Conservation (phyloP, 2,113 vertebrate genomes). For the Amia ocellicauda region DNA sequence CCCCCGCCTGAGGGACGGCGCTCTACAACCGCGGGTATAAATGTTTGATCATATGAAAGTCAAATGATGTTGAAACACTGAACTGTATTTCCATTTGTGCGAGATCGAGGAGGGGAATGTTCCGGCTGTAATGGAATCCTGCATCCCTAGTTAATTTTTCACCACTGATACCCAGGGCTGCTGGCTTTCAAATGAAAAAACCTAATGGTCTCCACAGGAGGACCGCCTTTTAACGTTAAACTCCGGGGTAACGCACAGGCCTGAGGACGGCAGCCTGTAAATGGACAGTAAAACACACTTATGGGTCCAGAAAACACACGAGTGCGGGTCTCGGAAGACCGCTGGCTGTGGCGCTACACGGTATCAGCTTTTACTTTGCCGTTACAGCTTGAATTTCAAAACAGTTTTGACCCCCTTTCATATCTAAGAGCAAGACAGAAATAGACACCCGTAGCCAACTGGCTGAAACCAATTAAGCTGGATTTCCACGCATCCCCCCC, state of each 20-base stretch:
- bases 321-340: slow-evolving; percentile 29
- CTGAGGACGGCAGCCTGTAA: slow-evolving; percentile 43
- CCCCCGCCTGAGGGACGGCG: slow-evolving; percentile 64
- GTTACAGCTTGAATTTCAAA: slow-evolving; percentile 35
- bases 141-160: slow-evolving; percentile 73
- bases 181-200: slow-evolving; percentile 43
- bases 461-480: slow-evolving; percentile 21
- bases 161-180: slow-evolving; percentile 74
- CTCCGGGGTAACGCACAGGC: slow-evolving; percentile 44
- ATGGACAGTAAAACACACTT: slow-evolving; percentile 54
- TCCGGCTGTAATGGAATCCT: slow-evolving; percentile 75
- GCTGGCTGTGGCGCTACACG: slow-evolving; percentile 1
- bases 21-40: slow-evolving; percentile 72
- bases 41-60: slow-evolving; percentile 88
- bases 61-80: slow-evolving; percentile 90
- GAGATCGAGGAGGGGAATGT: slow-evolving; percentile 71
- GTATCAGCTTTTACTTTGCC: slow-evolving; percentile 34
- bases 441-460: slow-evolving; percentile 17
- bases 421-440: slow-evolving; percentile 26
- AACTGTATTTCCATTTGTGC: slow-evolving; percentile 87
- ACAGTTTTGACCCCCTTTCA: slow-evolving; percentile 32
- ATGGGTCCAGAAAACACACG: slow-evolving; percentile 33
- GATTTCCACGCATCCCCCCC: slow-evolving; percentile 7
- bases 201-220: slow-evolving; percentile 57
- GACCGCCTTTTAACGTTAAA: slow-evolving; percentile 60